These are phyloP conservation scores for Ochotona princeps DNA, from an alignment of 2,113 vertebrate genomes.

Conservation along the genomic window DNA sequence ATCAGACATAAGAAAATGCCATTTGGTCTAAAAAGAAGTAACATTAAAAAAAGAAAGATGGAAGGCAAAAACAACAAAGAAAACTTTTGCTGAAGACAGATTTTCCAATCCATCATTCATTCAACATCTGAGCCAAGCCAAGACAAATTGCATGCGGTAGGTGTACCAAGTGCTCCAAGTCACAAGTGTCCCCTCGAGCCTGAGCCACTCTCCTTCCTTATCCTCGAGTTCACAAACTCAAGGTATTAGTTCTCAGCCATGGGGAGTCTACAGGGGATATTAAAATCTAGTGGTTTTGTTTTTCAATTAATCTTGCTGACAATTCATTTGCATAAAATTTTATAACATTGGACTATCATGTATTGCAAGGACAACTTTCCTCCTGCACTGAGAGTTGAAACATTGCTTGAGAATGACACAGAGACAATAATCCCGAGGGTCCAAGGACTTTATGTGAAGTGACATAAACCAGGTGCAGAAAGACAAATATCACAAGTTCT, in stretches of 20 bases:
- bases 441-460: too few species aligned
- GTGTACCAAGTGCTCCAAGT: background rate
- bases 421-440: background rate
- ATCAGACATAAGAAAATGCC: background rate
- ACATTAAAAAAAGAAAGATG: background rate
- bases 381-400: background rate
- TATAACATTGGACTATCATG: background rate
- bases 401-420: background rate
- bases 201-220: background rate
- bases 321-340: conserved; percentile 6
- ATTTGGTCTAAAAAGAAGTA: background rate
- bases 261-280: background rate
- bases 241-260: background rate
- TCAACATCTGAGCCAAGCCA: background rate
- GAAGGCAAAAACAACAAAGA: background rate
- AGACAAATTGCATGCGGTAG: background rate
- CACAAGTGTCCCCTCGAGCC: background rate
- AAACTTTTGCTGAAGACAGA: background rate
- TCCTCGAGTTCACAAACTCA: background rate
- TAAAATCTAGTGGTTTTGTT: background rate
- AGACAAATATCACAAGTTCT: too few species aligned
- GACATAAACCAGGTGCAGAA: too few species aligned
- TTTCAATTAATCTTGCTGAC: conserved; percentile 23
- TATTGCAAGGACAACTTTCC: background rate
- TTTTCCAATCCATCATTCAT: background rate